Percentiles rank a stretch among this genome's conserved stretches.
Conservation (phyloP, 2,113 vertebrate genomes). For the Elachura formosa region DNA sequence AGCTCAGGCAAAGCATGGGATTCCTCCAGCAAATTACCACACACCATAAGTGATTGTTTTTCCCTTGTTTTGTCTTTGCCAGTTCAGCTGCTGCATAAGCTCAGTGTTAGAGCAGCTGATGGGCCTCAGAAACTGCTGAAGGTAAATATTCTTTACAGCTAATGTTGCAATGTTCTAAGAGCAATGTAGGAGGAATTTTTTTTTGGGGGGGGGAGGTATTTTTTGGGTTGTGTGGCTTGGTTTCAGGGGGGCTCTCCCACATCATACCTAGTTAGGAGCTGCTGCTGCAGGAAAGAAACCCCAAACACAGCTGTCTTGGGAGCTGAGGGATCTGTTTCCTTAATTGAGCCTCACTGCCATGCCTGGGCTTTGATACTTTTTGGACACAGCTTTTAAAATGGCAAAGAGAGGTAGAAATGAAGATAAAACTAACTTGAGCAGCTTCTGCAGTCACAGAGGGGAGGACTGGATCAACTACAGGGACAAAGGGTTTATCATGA, state of each 20-base stretch:
- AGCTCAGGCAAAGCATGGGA: background rate
- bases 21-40: background rate
- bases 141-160: conserved; percentile 46
- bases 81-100: conserved; percentile 97
- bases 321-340: background rate
- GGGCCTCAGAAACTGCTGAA: conserved; percentile 91
- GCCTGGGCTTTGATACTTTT: background rate
- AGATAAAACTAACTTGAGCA: conserved; percentile 79
- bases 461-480: conserved; percentile 68
- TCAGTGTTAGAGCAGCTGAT: conserved; percentile 93
- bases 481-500: conserved; percentile 71
- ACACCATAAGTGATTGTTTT: background rate
- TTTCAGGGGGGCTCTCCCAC: background rate
- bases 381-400: conserved; percentile 67
- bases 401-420: conserved; percentile 78
- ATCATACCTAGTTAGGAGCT: background rate
- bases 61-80: background rate
- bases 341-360: background rate
- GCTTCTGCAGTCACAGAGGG: conserved; percentile 78
- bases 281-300: background rate
- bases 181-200: background rate
- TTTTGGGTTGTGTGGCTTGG: background rate
- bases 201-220: background rate
- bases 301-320: background rate
- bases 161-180: fast-evolving